phyloP scores from a whole-genome alignment of 2,888 invertebrate species.

The Synanthedon vespiformis region DNA sequence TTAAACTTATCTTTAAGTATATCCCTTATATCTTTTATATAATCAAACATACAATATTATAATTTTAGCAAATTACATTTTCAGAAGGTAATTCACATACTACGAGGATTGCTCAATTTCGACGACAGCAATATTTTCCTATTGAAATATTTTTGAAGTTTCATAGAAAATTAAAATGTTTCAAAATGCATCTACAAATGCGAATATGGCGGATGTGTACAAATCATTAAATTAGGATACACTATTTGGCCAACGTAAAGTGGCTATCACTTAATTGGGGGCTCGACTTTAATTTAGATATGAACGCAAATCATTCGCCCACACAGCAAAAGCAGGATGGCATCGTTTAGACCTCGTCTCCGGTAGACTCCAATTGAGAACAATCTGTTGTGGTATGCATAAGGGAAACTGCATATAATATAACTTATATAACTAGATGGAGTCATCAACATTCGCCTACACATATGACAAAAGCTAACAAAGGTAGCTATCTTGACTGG shows the following conservation, averaged over 20 bases:
- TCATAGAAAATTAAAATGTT: no score
- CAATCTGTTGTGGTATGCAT: conserved; percentile 15
- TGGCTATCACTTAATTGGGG: conserved; percentile 17
- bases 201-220: no score
- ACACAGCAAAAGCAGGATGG: conserved; percentile 27
- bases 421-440: not conserved
- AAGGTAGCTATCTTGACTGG: not conserved
- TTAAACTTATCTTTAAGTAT: no score
- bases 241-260: conserved; percentile 16
- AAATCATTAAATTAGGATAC: conserved; percentile 12
- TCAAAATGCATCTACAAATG: no score
- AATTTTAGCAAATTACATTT: no score
- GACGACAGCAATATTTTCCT: no score
- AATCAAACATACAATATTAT: no score
- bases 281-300: conserved; percentile 14
- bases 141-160: no score
- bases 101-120: no score
- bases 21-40: no score
- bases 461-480: not conserved
- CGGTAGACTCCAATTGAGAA: conserved; percentile 26
- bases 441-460: not conserved
- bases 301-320: conserved; percentile 19
- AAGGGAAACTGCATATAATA: conserved; percentile 6
- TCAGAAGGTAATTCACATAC: no score
- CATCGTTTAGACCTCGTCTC: conserved; percentile 20